Conservation (phyloP, 2,797 vertebrate genomes). For the Rhabdophis nuchalis region DNA sequence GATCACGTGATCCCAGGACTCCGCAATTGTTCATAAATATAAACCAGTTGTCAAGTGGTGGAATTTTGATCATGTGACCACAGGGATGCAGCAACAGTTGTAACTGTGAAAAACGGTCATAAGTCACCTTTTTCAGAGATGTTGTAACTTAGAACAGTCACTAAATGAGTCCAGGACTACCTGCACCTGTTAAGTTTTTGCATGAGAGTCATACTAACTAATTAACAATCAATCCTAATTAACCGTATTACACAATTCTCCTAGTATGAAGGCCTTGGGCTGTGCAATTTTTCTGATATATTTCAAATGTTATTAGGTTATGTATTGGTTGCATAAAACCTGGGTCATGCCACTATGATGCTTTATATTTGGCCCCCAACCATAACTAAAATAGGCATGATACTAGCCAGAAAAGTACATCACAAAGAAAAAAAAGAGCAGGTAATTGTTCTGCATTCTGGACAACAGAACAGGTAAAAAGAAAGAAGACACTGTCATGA, state of each 20-base stretch:
- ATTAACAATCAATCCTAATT: background rate
- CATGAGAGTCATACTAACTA: background rate
- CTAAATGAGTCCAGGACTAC: background rate
- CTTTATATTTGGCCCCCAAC: background rate
- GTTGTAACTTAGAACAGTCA: background rate
- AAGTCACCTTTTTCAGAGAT: background rate
- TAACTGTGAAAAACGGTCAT: background rate
- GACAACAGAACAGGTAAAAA: conserved; percentile 47
- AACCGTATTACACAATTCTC: background rate
- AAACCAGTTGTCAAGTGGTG: background rate
- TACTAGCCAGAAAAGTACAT: background rate
- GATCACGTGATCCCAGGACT: background rate
- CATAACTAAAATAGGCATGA: conserved; percentile 14
- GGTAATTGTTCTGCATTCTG: conserved; percentile 24
- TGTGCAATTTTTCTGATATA: background rate
- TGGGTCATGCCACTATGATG: conserved; percentile 27
- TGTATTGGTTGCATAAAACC: conserved; percentile 19
- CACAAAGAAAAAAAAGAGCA: conserved; percentile 10
- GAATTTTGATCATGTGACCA: background rate
- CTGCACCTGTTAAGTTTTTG: conserved; percentile 26
- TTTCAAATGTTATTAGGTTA: background rate
- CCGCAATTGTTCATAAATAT: background rate
- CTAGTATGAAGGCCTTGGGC: too few species aligned
- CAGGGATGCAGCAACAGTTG: background rate
- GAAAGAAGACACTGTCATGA: conserved; percentile 42